These are phyloP conservation scores for Lepisosteus osseus DNA, from an alignment of 2,113 vertebrate genomes.

Conservation along the genomic window DNA sequence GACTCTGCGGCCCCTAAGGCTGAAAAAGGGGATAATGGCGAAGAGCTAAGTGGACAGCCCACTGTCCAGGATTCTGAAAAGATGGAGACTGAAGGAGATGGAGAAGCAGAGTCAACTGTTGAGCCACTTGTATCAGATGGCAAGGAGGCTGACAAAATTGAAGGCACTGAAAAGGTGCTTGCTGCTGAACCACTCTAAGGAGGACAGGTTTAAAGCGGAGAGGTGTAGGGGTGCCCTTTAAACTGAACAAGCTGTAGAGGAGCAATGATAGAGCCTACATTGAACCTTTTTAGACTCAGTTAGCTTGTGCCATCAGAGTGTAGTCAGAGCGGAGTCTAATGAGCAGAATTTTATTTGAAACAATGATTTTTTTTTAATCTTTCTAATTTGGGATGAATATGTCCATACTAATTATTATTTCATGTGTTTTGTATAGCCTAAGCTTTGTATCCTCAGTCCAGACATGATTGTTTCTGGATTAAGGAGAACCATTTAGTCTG, in stretches of 20 bases:
- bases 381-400: no score
- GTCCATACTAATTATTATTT: no score
- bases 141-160: constrained; percentile 25
- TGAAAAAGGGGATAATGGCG: not conserved
- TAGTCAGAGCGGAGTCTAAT: not conserved
- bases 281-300: not conserved
- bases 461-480: no score
- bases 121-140: constrained; percentile 23
- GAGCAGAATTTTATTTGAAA: no score
- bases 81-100: constrained; percentile 31
- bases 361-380: not conserved
- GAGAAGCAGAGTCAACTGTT: constrained; percentile 23
- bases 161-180: constrained; percentile 18
- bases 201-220: not conserved
- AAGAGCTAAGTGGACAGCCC: not conserved
- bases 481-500: no score
- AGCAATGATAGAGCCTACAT: not conserved
- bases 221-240: not conserved
- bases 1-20: constrained; percentile 22
- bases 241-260: no score
- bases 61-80: constrained; percentile 18
- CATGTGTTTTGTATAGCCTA: no score
- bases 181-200: constrained; percentile 32
- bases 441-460: no score
- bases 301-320: not conserved